Base-by-base conservation (phyloP, 2,113 vertebrate genomes). In the Apodemus sylvaticus region DNA sequence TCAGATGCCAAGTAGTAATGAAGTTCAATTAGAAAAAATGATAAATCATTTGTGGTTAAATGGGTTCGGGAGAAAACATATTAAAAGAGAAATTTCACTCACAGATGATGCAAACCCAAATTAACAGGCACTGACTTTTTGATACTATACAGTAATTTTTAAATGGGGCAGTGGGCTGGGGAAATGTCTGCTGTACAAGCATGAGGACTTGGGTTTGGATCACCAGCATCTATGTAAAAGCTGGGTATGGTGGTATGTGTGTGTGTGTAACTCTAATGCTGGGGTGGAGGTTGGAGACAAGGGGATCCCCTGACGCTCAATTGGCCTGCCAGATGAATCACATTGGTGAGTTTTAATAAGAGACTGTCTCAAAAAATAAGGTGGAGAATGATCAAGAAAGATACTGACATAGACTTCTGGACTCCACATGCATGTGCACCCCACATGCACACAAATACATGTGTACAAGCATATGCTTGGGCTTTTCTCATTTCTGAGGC, bases 21-120 rank as follows among this genome's bases (percentile, higher is more conserved):
- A 77, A 81, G 34, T 13, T 73, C 29, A 93, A 78, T 91, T 45
- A 87, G 87, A 74, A 20, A 76, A 76, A 70, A 17, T 5, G 16
- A 24, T 29, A 60, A 74, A 31, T 64, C 68, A 82, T 90, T 48
- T 70, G 74, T n/a, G 51, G 14, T 36, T 89, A 64, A 29, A 51
- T 14, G 7, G 9, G 8, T 48, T 17, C 45, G 81, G 34, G 26
- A n/a, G 60, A 70, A 45, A 45, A 58, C 0, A 53, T 68, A 66
- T 45, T 36, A 45, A 60, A 62, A 81, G 48, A 85, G 53, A 74
- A 91, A 85, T 86, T 53, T 74, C 31, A 34, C 34, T 55, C 3
- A 8, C n/a, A 96, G 70, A 82, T 66, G 82, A 85, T 58, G 68
- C 31, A 48, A 96, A 86, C 60, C 24, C 31, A 48, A 90, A 89